phyloP scores from a whole-genome alignment of 2,113 vertebrate species.

The Ibidorhyncha struthersii region DNA sequence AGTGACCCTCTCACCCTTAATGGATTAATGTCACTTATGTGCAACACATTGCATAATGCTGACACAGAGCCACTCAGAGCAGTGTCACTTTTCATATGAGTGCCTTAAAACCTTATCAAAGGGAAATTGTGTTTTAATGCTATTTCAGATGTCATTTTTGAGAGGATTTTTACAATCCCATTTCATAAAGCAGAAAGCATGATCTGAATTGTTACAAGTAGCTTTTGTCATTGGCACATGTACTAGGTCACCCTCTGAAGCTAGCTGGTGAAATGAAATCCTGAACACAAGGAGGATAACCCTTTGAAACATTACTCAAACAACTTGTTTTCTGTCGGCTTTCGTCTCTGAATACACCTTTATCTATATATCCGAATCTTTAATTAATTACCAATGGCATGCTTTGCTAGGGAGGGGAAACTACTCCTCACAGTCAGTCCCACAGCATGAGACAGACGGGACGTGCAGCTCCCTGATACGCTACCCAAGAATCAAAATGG shows the following conservation, averaged over 20 bases:
- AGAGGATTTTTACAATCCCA: constrained; percentile 78
- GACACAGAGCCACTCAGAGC: constrained; percentile 67
- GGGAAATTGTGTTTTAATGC: constrained; percentile 77
- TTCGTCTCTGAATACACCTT: not conserved
- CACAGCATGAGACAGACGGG: not conserved
- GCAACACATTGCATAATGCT: constrained; percentile 77
- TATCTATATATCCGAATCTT: not conserved
- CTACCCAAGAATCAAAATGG: not conserved
- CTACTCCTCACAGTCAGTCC: not conserved
- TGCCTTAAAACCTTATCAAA: constrained; percentile 77
- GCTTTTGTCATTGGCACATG: constrained; percentile 71
- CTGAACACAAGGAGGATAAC: not conserved
- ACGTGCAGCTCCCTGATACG: not conserved
- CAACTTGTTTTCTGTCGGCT: not conserved
- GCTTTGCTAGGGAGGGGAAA: not conserved
- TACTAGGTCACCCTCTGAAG: constrained; percentile 56
- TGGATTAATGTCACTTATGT: constrained; percentile 76
- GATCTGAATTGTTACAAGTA: constrained; percentile 72
- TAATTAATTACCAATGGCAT: not conserved
- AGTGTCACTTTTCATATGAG: constrained; percentile 75
- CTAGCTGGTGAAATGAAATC: constrained; percentile 33
- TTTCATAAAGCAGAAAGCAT: constrained; percentile 75
- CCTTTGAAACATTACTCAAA: not conserved
- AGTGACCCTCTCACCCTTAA: constrained; percentile 83
- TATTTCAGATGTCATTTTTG: constrained; percentile 78